Conservation (phyloP, 2,888 invertebrate species). For the Drosophila anomalata region DNA sequence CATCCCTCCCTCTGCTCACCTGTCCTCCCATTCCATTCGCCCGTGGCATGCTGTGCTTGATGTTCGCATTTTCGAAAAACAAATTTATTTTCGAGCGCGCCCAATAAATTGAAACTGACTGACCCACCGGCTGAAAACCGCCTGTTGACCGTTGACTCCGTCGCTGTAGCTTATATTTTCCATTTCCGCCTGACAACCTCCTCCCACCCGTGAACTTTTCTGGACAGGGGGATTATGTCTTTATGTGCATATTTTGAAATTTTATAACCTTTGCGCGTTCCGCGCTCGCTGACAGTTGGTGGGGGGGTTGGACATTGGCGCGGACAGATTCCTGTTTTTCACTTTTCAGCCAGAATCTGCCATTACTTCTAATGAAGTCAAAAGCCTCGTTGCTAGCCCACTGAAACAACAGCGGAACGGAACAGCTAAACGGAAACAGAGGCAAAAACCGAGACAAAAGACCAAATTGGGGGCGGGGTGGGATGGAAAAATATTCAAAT, state of each 20-base stretch:
- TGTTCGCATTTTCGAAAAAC: slow-evolving; percentile 52
- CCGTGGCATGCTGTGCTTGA: slow-evolving; percentile 38
- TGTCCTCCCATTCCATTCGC: background rate
- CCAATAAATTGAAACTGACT: slow-evolving; percentile 51
- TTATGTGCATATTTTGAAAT: slow-evolving; percentile 69
- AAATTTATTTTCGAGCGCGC: slow-evolving; percentile 53
- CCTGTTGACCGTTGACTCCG: slow-evolving; percentile 44
- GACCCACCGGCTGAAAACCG: slow-evolving; percentile 20
- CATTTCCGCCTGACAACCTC: slow-evolving; percentile 11
- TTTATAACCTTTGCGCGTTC: slow-evolving; percentile 59
- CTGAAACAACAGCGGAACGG: slow-evolving; percentile 20
- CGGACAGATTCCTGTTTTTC: slow-evolving; percentile 43
- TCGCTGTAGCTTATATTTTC: slow-evolving; percentile 35
- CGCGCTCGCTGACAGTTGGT: slow-evolving; percentile 22
- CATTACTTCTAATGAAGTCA: slow-evolving; percentile 67
- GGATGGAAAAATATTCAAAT: slow-evolving; percentile 70
- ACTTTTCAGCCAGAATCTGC: slow-evolving; percentile 54
- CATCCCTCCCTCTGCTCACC: background rate
- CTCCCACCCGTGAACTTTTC: background rate
- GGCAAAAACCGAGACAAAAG: slow-evolving; percentile 23
- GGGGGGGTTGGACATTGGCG: background rate
- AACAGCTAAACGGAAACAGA: slow-evolving; percentile 26
- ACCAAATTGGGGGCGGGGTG: slow-evolving; percentile 16
- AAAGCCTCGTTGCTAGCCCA: slow-evolving; percentile 43
- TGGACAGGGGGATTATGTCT: slow-evolving; percentile 61